phyloP scores from a whole-genome alignment of 2,888 invertebrate genomes.

The Petrolisthes cinctipes region DNA sequence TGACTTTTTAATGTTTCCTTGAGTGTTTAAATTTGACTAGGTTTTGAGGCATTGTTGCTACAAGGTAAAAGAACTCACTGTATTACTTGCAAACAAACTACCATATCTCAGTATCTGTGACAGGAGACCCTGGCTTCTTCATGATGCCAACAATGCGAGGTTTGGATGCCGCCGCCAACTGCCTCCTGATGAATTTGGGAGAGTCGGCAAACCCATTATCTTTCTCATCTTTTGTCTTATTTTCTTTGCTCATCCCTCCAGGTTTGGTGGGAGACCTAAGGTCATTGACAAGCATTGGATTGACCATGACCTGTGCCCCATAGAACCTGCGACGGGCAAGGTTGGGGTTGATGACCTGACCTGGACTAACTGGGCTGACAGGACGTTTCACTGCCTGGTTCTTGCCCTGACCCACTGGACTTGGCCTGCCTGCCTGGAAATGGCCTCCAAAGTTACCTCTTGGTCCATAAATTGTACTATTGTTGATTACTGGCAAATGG shows the following conservation, averaged over 20 bases:
- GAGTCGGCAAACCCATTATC: slow-evolving; percentile 5
- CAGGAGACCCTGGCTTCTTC: slow-evolving; percentile 53
- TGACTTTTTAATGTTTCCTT: slow-evolving; percentile 31
- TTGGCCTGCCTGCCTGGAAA: slow-evolving; percentile 23
- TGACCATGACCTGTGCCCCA: slow-evolving; percentile 60
- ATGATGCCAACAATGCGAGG: slow-evolving; percentile 59
- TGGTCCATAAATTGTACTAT: slow-evolving; percentile 57
- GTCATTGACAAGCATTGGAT: slow-evolving; percentile 52
- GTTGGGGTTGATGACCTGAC: slow-evolving; percentile 56
- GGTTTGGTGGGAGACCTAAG: slow-evolving; percentile 39
- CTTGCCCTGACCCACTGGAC: slow-evolving; percentile 45
- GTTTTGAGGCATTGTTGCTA: slow-evolving; percentile 5
- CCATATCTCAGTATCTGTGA: slow-evolving; percentile 61
- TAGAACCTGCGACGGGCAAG: slow-evolving; percentile 51
- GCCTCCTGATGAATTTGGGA: slow-evolving; percentile 8
- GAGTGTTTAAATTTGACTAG: slow-evolving; percentile 40
- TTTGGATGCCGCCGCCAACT: slow-evolving; percentile 27
- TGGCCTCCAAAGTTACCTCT: slow-evolving; percentile 31
- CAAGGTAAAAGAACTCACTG: neutral
- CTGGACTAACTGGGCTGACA: slow-evolving; percentile 50
- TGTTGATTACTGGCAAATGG: slow-evolving; percentile 53
- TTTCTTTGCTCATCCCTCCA: slow-evolving; percentile 52
- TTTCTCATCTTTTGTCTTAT: slow-evolving; percentile 22
- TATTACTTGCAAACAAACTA: slow-evolving; percentile 13
- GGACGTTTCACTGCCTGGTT: slow-evolving; percentile 53